Base-by-base conservation (phyloP, 1,140 invertebrate species). In the Drosophila oshimai region DNA sequence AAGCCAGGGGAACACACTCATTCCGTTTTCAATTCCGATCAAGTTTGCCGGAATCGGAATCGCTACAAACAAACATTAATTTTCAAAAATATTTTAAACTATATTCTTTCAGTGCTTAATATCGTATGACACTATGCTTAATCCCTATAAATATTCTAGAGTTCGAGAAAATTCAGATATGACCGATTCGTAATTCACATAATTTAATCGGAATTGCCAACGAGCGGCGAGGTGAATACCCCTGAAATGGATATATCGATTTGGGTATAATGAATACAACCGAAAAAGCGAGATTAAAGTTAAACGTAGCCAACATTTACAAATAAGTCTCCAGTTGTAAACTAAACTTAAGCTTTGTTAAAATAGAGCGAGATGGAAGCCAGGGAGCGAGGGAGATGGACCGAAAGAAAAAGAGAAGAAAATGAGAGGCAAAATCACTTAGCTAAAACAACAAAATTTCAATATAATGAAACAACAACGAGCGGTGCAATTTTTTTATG, bases 401-500 rank as follows among this genome's bases (percentile, higher is more conserved):
- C 6, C 7, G 9, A 18, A 10, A 4, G 22, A 20, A 17, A 7
- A 54, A 36, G 12, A 20, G 26, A 39, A 28, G 17, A 4, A 22
- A 12, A 7, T 7, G 26, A 3, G 17, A 15, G 22, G 49, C 49
- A 36, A 60, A 65, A 39, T 22, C 58, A 67, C 33, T 41, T 67
- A 65, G 62, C 44, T 17, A 67, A 65, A 28, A 15, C 29, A 26
- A 62, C 17, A 70, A 41, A 37, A 39, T 36, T 22, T 22, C 18
- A 75, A 29, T 33, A 39, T 44, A 41, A 53, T 36, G 41, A 69
- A 50, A 70, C 57, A 79, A 87, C 83, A 87, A 87, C 81, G 81
- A 87, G 83, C 72, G 69, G 81, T 88, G 81, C 81, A 87, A 88
- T 87, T 87, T 87, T 45, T 87, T 76, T 86, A 69, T 86, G 60